Percentiles rank a stretch among this genome's conserved stretches.
phyloP scores from a whole-genome alignment of 2,797 vertebrate genomes.

The Sylvia borin region DNA sequence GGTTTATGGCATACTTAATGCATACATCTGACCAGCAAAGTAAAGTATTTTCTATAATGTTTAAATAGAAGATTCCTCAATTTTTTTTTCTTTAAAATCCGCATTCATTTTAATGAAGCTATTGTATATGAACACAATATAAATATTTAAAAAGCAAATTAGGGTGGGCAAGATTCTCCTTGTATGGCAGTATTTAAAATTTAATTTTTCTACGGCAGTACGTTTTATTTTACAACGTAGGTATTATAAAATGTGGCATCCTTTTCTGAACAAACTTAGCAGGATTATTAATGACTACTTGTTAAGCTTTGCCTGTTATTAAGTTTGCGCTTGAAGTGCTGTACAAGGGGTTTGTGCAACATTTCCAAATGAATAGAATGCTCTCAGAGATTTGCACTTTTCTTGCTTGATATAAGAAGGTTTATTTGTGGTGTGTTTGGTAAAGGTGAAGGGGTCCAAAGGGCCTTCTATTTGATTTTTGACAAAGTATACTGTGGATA shows the following conservation, averaged over 20 bases:
- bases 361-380: slow-evolving; percentile 64
- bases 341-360: slow-evolving; percentile 44
- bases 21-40: slow-evolving; percentile 79
- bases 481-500: slow-evolving; percentile 95
- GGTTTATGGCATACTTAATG: slow-evolving; percentile 84
- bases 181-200: slow-evolving; percentile 58
- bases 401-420: slow-evolving; percentile 83
- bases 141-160: slow-evolving; percentile 68
- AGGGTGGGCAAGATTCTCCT: slow-evolving; percentile 52
- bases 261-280: slow-evolving; percentile 51
- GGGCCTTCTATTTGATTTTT: slow-evolving; percentile 98
- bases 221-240: neutral
- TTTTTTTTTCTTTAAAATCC: slow-evolving; percentile 45
- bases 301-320: slow-evolving; percentile 60
- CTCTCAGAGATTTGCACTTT: slow-evolving; percentile 63
- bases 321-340: slow-evolving; percentile 51
- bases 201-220: neutral
- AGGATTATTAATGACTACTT: slow-evolving; percentile 70
- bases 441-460: slow-evolving; percentile 96
- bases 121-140: slow-evolving; percentile 59
- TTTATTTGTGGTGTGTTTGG: slow-evolving; percentile 89
- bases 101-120: slow-evolving; percentile 20
- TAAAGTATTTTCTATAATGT: slow-evolving; percentile 75
- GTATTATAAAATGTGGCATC: slow-evolving; percentile 19
- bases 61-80: slow-evolving; percentile 65